These are phyloP conservation scores for Microtus richardsoni DNA, from an alignment of 2,113 vertebrate genomes.

Conservation along the genomic window DNA sequence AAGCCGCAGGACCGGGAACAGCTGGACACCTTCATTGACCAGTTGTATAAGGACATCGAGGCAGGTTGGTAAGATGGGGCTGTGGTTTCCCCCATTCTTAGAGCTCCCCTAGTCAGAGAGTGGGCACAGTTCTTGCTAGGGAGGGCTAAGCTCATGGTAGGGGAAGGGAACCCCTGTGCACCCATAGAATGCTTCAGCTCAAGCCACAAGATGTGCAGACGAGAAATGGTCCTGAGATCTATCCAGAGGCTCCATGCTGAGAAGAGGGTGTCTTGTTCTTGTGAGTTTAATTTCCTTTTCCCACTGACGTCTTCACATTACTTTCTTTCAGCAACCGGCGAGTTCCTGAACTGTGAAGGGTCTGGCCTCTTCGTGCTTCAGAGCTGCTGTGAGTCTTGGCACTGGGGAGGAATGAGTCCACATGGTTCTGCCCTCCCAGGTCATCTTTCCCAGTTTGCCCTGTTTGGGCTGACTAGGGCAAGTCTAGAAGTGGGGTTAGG, in stretches of 20 bases:
- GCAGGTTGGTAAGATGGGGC: slow-evolving; percentile 89
- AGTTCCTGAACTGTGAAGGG: slow-evolving; percentile 99
- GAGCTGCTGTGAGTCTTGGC: slow-evolving; percentile 95
- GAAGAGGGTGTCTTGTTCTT: neutral
- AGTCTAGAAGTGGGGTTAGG: neutral
- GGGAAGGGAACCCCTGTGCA: neutral
- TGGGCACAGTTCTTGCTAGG: neutral
- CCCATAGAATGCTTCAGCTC: neutral
- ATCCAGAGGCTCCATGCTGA: neutral
- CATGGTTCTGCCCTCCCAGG: neutral
- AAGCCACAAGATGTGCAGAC: neutral
- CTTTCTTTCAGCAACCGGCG: slow-evolving; percentile 92
- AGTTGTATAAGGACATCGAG: slow-evolving; percentile 98
- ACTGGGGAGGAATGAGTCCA: neutral
- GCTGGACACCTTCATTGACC: slow-evolving; percentile 96
- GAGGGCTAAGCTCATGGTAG: neutral
- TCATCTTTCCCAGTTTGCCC: neutral
- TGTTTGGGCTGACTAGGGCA: neutral
- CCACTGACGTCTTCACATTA: neutral
- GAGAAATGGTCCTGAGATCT: neutral
- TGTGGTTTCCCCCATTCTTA: neutral
- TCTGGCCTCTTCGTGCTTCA: slow-evolving; percentile 98
- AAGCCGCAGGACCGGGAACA: slow-evolving; percentile 93
- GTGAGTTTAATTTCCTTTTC: neutral
- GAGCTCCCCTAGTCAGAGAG: neutral